Evolutionary conservation across 2,888 invertebrate species (phyloP), one percentile per base, ranked within the genome.

Genomic region (Epistrophe eligans): DNA sequence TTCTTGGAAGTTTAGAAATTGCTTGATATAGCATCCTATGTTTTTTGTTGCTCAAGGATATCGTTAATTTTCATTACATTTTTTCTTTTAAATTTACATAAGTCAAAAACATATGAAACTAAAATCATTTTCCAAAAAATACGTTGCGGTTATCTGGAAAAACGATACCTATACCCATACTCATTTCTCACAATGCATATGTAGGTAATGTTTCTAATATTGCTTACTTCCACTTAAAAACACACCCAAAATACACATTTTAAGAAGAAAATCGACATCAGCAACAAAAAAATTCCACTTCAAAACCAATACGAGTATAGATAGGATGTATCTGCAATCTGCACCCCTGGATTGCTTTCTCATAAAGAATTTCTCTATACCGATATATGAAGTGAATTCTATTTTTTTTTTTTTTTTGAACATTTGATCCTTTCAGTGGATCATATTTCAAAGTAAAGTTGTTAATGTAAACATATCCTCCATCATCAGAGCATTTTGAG

Each of bases 361-460:
- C 45, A 45, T 11, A 45, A 28, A 32, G 67, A 50, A 67, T 67
- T 50, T 38, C 48, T 50, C 19, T n/a, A 32, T 7, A 32, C 32
- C 4, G 2, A 32, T 7, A 66, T 13, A 70, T 38, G 11, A 52
- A 70, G n/a, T 24, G 52, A 55, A 70, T 55, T 70, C 55, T 70
- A 70, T 55, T 70, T 55, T 43, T 70, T 70, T n/a, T 55, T 55
- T 70, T 55, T 43, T 70, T 70, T n/a, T 55, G 55, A 40, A 40
- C 45, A 58, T 57, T 17, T 64, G 77, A 77, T 82, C 81, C 77
- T 82, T 82, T 82, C 64, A 64, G 70, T 38, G 81, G 62, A 77
- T 82, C 77, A 32, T 48, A 82, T 82, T 82, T 77, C 81, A 82
- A 77, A 77, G 64, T 76, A 82, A 82, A 82, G 81, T 77, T 77